A percentile compares a stretch with the other conserved stretches of the same genome.
Conservation (phyloP, 2,113 vertebrate genomes). For the Baryphthengus martii region DNA sequence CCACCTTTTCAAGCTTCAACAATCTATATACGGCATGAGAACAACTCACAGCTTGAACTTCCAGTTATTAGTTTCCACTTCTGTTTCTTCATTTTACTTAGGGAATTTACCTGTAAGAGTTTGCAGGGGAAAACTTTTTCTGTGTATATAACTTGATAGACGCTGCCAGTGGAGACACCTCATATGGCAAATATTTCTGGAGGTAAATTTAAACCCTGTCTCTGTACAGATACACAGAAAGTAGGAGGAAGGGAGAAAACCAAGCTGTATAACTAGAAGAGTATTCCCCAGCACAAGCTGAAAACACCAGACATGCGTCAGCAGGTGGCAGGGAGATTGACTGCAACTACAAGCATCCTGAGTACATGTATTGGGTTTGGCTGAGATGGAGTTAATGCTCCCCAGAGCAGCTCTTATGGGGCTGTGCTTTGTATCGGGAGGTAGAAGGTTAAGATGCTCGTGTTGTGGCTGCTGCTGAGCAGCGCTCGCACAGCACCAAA, state of each 20-base stretch:
- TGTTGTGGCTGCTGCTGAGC: no score
- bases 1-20: background rate
- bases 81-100: background rate
- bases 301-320: background rate
- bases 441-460: no score
- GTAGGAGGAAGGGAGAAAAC: background rate
- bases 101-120: background rate
- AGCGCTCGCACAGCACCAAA: no score
- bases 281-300: background rate
- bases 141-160: background rate
- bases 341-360: background rate
- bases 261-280: background rate
- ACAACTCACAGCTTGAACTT: background rate
- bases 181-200: background rate
- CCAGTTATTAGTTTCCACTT: background rate
- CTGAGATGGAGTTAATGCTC: no score
- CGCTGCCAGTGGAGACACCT: background rate
- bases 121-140: background rate
- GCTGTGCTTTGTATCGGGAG: no score
- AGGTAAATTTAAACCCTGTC: background rate
- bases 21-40: background rate
- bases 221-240: background rate
- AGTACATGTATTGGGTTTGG: no score
- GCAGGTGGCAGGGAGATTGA: background rate
- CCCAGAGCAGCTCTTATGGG: no score